Base-by-base conservation (phyloP, 2,888 invertebrate species). In the Mesorhabditis belari region DNA sequence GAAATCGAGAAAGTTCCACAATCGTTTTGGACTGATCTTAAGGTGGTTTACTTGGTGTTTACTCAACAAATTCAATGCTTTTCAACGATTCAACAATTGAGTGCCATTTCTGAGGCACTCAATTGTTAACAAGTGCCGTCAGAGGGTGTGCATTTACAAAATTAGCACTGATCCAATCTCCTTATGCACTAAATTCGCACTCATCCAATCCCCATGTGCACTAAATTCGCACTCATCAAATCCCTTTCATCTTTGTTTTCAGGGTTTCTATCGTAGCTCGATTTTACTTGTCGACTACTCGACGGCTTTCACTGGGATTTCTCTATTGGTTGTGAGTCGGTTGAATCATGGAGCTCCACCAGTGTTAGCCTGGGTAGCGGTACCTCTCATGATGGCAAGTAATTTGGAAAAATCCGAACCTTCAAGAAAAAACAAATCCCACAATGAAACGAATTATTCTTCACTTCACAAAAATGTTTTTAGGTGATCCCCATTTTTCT, bases 21-120 rank as follows among this genome's bases (percentile, higher is more conserved):
- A 9, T 71, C 71, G 50, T 73, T 71, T 50, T 73, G 66, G 66
- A 62, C 62, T 9, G 68, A 73, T 65, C 52, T 73, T n/a, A 66
- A 57, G 56, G 72, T 70, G 25, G 26, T 49, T 35, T 3, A 28
- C 23, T 21, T 6, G 21, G 21, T 50, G 21, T 50, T 12, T 17
- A 6, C 24, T 12, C 5, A 50, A 50, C 17, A n/a, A n/a, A n/a
- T n/a, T n/a, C n/a, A n/a, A n/a, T n/a, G n/a, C n/a, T n/a, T n/a
- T n/a, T n/a, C n/a, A n/a, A n/a, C n/a, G n/a, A n/a, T n/a, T n/a
- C n/a, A n/a, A n/a, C n/a, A n/a, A n/a, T n/a, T n/a, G n/a, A n/a
- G n/a, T n/a, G n/a, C n/a, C n/a, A n/a, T n/a, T n/a, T n/a, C n/a
- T n/a, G n/a, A n/a, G n/a, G n/a, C n/a, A n/a, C n/a, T n/a, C n/a